Percentiles rank a stretch among this genome's conserved stretches.
Evolutionary conservation across 2,888 invertebrate species (phyloP).

Genomic region (Brenthis ino): DNA sequence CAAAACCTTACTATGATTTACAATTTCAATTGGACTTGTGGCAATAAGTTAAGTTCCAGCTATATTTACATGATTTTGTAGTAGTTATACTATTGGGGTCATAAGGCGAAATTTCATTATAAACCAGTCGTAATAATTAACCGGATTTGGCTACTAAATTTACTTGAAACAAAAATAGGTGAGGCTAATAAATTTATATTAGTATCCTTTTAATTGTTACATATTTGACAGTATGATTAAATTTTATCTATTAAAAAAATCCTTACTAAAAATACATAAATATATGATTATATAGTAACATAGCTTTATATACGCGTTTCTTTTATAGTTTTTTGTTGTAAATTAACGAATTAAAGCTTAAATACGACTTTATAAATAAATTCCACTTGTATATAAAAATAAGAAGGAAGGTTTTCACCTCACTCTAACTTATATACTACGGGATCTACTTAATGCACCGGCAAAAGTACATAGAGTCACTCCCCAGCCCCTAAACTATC

Average conservation of each 20-base stretch:
- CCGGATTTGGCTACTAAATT: constrained; percentile 38
- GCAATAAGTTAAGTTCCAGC: constrained; percentile 16
- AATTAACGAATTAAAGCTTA: too few species aligned
- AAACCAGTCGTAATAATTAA: constrained; percentile 36
- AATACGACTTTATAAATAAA: too few species aligned
- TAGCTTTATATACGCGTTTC: too few species aligned
- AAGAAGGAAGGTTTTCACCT: too few species aligned
- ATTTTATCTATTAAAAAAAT: background rate
- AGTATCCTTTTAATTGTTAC: background rate
- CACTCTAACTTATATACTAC: too few species aligned
- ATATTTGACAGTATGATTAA: constrained; percentile 1
- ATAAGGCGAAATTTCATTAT: constrained; percentile 40
- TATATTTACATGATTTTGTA: constrained; percentile 39
- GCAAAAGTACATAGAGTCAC: too few species aligned
- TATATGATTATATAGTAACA: too few species aligned
- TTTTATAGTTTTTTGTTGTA: too few species aligned
- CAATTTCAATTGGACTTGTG: constrained; percentile 11
- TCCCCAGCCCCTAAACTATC: too few species aligned
- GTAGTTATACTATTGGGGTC: constrained; percentile 37
- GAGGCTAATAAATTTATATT: constrained; percentile 10
- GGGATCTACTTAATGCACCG: too few species aligned
- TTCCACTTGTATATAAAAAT: too few species aligned
- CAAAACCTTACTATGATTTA: background rate
- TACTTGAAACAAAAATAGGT: constrained; percentile 34
- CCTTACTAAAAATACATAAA: too few species aligned